Conservation (phyloP, 2,888 invertebrate genomes). For the Autographa gamma region DNA sequence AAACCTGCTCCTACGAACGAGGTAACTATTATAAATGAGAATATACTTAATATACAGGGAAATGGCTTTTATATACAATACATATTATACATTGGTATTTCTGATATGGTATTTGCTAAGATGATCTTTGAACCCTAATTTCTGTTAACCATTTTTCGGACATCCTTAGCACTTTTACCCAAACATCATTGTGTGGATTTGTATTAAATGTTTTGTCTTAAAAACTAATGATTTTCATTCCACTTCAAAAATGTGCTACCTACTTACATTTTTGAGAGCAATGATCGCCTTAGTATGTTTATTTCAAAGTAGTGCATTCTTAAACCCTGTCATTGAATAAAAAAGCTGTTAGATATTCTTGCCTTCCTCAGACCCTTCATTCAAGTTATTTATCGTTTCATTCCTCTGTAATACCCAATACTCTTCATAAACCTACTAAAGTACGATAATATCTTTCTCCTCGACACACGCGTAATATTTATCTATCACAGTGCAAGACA, state of each 20-base stretch:
- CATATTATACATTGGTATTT: neutral
- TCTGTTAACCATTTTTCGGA: too few species aligned
- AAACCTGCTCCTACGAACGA: neutral
- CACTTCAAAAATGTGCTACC: too few species aligned
- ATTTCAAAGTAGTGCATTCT: too few species aligned
- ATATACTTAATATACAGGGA: constrained; percentile 1
- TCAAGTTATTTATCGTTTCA: neutral
- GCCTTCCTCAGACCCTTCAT: neutral
- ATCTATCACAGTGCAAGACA: constrained; percentile 8
- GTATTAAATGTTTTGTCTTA: too few species aligned
- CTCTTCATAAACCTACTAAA: neutral
- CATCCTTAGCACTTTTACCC: too few species aligned
- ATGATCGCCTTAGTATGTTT: too few species aligned
- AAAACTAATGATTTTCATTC: too few species aligned
- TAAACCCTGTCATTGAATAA: too few species aligned
- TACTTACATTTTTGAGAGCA: too few species aligned
- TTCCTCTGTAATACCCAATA: neutral
- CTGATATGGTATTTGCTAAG: neutral
- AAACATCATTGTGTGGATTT: too few species aligned
- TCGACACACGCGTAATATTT: neutral
- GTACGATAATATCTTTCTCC: neutral
- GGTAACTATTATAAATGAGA: constrained; percentile 1
- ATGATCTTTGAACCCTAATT: neutral
- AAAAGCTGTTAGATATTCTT: too few species aligned
- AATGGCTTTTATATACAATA: neutral